A percentile compares a stretch with the other conserved stretches of the same genome.
phyloP scores from a whole-genome alignment of 2,797 vertebrate genomes.

The Macrochelys suwanniensis region DNA sequence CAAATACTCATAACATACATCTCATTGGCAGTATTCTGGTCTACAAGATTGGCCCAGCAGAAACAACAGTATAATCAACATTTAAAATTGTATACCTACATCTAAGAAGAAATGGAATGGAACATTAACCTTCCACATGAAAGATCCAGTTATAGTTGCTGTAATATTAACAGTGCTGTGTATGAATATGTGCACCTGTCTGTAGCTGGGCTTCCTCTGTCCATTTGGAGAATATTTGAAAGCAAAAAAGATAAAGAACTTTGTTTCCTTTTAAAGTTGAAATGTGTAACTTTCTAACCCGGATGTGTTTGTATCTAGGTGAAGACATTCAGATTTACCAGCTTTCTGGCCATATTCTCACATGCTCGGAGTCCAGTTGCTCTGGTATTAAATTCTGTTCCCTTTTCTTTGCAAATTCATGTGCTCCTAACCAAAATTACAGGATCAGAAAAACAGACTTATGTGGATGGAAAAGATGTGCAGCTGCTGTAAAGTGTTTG shows the following conservation, averaged over 20 bases:
- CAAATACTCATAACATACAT: too few relatives aligned
- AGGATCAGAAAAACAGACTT: background rate
- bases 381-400: background rate
- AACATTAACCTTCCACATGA: too few relatives aligned
- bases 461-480: background rate
- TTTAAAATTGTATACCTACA: too few relatives aligned
- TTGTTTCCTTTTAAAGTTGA: too few relatives aligned
- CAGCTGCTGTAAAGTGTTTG: background rate
- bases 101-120: too few relatives aligned
- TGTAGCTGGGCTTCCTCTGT: background rate
- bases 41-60: too few relatives aligned
- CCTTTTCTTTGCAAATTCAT: background rate
- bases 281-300: background rate
- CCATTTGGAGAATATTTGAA: background rate
- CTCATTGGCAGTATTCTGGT: too few relatives aligned
- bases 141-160: too few relatives aligned
- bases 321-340: background rate
- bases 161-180: background rate
- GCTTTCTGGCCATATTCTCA: background rate
- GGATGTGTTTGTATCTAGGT: background rate
- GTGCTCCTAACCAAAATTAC: background rate
- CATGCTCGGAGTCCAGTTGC: background rate
- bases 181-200: background rate
- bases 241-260: background rate
- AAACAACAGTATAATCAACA: too few relatives aligned